phyloP scores from a whole-genome alignment of 2,888 invertebrate species.

The Cryptus armator region DNA sequence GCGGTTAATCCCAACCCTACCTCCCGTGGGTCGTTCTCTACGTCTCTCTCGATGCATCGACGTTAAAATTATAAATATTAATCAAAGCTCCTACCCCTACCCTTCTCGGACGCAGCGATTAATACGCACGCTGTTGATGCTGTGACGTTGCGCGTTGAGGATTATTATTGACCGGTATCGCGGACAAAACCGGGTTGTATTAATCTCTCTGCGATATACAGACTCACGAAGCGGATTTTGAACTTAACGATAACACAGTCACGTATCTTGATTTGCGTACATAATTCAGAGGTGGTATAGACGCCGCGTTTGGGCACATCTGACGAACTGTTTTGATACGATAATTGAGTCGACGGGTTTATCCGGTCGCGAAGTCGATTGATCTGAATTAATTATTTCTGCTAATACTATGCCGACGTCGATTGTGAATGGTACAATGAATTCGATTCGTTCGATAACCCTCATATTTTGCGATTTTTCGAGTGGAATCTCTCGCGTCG shows the following conservation, averaged over 20 bases:
- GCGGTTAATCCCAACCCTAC: slow-evolving; percentile 1
- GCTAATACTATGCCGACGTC: not conserved
- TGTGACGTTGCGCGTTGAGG: slow-evolving; percentile 16
- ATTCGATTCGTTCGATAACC: not conserved
- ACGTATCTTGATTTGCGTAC: slow-evolving; percentile 38
- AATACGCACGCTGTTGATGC: slow-evolving; percentile 34
- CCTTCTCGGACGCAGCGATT: slow-evolving; percentile 18
- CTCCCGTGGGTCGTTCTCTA: not conserved
- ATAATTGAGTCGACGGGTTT: slow-evolving; percentile 33
- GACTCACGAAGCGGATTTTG: slow-evolving; percentile 11
- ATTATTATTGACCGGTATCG: slow-evolving; percentile 50
- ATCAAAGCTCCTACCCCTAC: slow-evolving; percentile 21
- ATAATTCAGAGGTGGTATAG: slow-evolving; percentile 14
- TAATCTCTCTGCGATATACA: slow-evolving; percentile 18
- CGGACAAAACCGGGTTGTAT: slow-evolving; percentile 19
- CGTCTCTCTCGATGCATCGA: slow-evolving; percentile 6
- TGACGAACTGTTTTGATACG: slow-evolving; percentile 21
- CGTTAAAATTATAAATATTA: slow-evolving; percentile 53
- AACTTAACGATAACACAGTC: slow-evolving; percentile 47
- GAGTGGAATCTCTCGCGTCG: not conserved
- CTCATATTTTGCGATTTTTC: slow-evolving; percentile 3
- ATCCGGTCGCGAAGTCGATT: slow-evolving; percentile 16
- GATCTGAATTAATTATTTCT: slow-evolving; percentile 2
- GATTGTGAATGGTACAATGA: not conserved
- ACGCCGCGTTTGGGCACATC: not conserved